These are phyloP conservation scores for Rotaria socialis DNA, from an alignment of 2,888 invertebrate species.

Conservation along the genomic window DNA sequence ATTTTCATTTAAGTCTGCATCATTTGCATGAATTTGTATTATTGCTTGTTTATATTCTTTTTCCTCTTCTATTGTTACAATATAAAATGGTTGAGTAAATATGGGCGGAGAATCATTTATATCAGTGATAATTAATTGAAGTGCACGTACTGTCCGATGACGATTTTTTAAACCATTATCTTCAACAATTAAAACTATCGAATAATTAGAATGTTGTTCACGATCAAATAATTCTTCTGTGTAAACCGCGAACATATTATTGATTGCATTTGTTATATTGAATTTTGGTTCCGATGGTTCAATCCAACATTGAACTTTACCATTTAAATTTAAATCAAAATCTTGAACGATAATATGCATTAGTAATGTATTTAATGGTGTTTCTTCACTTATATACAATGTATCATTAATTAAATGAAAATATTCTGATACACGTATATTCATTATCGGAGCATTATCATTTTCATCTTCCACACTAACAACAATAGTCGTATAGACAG, in stretches of 20 bases:
- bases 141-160: not conserved
- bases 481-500: not conserved
- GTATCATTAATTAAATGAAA: not conserved
- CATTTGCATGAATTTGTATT: not conserved
- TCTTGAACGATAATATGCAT: slow-evolving; percentile 25
- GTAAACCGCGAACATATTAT: not conserved
- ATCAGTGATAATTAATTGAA: not conserved
- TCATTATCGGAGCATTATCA: not conserved
- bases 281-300: not conserved
- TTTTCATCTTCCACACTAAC: slow-evolving; percentile 10
- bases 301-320: slow-evolving; percentile 12
- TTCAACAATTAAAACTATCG: not conserved
- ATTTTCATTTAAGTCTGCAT: not conserved
- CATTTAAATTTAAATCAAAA: slow-evolving; percentile 3
- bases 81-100: not conserved
- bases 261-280: not conserved
- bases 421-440: slow-evolving; percentile 22
- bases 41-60: not conserved
- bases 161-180: not conserved
- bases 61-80: not conserved
- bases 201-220: not conserved
- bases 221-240: slow-evolving; percentile 8
- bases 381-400: not conserved
- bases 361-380: not conserved
- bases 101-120: not conserved